A percentile compares a stretch with the other conserved stretches of the same genome.
Evolutionary conservation across 2,888 invertebrate species (phyloP).

Genomic region (Margaritifera margaritifera): DNA sequence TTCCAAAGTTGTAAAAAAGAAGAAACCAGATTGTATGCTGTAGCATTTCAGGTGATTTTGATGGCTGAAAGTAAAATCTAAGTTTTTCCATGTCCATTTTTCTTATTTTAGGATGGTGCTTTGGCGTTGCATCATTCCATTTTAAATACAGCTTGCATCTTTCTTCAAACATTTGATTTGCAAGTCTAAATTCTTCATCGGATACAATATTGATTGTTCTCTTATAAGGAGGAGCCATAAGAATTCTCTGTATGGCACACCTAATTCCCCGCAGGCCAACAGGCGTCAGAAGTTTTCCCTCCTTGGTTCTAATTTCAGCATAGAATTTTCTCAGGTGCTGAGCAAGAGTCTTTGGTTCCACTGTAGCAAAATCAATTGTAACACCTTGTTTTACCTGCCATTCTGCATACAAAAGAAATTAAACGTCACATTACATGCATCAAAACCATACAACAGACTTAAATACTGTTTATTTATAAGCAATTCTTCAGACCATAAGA

Average conservation of each 20-base stretch:
- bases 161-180: constrained; percentile 5
- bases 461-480: too few relatives aligned
- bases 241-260: neutral
- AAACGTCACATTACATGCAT: too few relatives aligned
- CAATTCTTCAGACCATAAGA: too few relatives aligned
- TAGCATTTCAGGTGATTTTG: too few relatives aligned
- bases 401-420: constrained; percentile 1
- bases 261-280: constrained; percentile 4
- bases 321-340: constrained; percentile 1
- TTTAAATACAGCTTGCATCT: constrained; percentile 6
- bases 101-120: constrained; percentile 2
- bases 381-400: constrained; percentile 1
- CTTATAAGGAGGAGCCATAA: neutral
- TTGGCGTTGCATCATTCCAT: neutral
- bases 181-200: neutral
- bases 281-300: constrained; percentile 3
- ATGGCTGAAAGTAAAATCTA: too few relatives aligned
- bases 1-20: too few relatives aligned
- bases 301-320: constrained; percentile 2
- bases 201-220: constrained; percentile 5
- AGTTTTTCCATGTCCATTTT: neutral
- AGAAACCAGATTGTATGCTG: too few relatives aligned
- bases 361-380: constrained; percentile 1
- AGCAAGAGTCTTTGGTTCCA: constrained; percentile 1
- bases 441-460: too few relatives aligned